Percentiles rank a stretch among this genome's conserved stretches.
These are phyloP conservation scores for Globodera ellingtonae DNA, from an alignment of 1,140 invertebrate species.

Conservation along the genomic window DNA sequence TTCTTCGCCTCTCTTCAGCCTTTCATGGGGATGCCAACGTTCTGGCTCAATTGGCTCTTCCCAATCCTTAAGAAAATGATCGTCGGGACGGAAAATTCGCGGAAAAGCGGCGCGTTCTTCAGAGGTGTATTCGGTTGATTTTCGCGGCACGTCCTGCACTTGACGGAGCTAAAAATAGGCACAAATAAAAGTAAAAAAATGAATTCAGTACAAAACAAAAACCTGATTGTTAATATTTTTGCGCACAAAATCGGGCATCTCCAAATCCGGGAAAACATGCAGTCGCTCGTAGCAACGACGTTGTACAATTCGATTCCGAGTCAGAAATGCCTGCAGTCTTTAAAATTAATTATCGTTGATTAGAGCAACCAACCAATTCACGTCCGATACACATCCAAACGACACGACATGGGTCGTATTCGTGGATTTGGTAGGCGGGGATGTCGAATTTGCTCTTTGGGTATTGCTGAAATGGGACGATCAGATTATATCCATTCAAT, in stretches of 20 bases:
- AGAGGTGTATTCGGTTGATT: conserved; percentile 60
- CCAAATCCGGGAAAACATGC: conserved; percentile 61
- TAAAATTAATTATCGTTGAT: background rate
- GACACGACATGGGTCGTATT: conserved; percentile 61
- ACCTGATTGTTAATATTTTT: conserved; percentile 62
- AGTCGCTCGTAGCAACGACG: conserved; percentile 54
- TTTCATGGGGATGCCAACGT: conserved; percentile 21
- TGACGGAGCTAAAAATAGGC: conserved; percentile 51
- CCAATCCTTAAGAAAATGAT: conserved; percentile 56
- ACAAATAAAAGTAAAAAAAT: background rate
- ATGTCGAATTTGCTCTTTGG: conserved; percentile 55
- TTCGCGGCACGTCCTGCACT: conserved; percentile 57
- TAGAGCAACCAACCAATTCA: conserved; percentile 17
- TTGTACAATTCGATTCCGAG: conserved; percentile 29
- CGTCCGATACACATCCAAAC: conserved; percentile 50
- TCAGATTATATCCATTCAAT: background rate
- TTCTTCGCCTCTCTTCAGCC: conserved; percentile 23
- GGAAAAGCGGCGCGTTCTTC: conserved; percentile 59
- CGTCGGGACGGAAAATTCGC: conserved; percentile 33
- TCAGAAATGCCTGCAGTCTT: conserved; percentile 23
- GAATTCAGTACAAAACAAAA: background rate
- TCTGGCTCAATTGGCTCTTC: conserved; percentile 38
- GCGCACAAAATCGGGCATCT: conserved; percentile 57
- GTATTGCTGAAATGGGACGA: conserved; percentile 51
- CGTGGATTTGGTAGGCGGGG: conserved; percentile 61